phyloP scores from a whole-genome alignment of 2,113 vertebrate genomes.

The Casuarius casuarius region DNA sequence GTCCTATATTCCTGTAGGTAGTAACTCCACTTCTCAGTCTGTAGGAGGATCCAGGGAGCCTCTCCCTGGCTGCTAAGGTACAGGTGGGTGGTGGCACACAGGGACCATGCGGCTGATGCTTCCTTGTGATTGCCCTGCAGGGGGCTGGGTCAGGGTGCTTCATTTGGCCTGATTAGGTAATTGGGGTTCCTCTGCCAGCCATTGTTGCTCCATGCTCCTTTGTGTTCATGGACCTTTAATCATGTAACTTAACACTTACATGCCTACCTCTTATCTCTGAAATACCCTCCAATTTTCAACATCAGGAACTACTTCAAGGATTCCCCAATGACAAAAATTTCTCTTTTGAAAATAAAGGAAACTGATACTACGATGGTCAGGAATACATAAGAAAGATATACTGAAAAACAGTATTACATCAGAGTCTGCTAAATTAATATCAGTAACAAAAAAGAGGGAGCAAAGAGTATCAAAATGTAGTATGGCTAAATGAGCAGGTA shows the following conservation, averaged over 20 bases:
- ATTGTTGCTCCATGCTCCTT: neutral
- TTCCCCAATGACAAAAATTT: neutral
- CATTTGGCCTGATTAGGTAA: neutral
- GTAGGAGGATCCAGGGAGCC: neutral
- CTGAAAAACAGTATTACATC: neutral
- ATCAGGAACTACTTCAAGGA: neutral
- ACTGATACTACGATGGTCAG: neutral
- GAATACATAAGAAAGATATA: neutral
- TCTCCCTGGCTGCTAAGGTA: too few relatives aligned
- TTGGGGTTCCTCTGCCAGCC: neutral
- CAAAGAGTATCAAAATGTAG: neutral
- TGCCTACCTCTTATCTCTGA: neutral
- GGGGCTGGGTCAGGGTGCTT: rapidly evolving
- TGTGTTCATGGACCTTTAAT: neutral
- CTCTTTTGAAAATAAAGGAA: neutral
- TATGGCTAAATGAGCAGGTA: neutral
- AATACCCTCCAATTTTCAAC: neutral
- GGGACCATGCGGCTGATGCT: neutral
- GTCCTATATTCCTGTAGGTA: neutral
- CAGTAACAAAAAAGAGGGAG: neutral
- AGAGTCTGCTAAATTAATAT: neutral
- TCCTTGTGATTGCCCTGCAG: rapidly evolving
- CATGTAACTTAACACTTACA: neutral
- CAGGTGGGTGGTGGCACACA: neutral
- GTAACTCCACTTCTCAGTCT: neutral